Evolutionary conservation across 2,113 vertebrate species (phyloP).

Genomic region (Tragelaphus buxtoni): DNA sequence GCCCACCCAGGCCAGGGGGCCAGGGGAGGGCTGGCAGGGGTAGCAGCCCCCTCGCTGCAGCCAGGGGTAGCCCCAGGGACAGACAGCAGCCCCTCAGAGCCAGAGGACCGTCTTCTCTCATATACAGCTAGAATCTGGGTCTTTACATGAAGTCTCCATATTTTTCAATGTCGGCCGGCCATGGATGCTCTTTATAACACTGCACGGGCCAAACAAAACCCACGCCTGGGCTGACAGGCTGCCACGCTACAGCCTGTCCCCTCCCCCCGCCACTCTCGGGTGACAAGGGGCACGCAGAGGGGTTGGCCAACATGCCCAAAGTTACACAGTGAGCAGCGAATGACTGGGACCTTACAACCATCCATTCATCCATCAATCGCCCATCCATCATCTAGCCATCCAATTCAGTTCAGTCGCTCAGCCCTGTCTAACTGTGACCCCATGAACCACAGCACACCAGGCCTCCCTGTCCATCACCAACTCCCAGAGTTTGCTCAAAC

Average conservation of each 20-base stretch:
- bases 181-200: not conserved
- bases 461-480: not conserved
- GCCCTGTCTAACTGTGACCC: not conserved
- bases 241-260: not conserved
- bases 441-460: accelerated
- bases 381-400: no score
- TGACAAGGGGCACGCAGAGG: not conserved
- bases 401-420: not conserved
- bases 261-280: not conserved
- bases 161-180: not conserved
- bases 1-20: no score
- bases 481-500: not conserved
- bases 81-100: not conserved
- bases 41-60: not conserved
- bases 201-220: not conserved
- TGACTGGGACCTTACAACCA: not conserved
- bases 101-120: not conserved
- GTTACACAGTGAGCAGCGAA: not conserved
- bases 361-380: not conserved
- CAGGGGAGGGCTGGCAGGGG: not conserved
- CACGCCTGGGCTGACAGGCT: not conserved
- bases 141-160: not conserved
- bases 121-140: not conserved
- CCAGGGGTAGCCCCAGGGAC: not conserved
- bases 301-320: not conserved